A percentile compares a stretch with the other conserved stretches of the same genome.
Conservation (phyloP, 2,888 invertebrate genomes). For the Eledone cirrhosa region DNA sequence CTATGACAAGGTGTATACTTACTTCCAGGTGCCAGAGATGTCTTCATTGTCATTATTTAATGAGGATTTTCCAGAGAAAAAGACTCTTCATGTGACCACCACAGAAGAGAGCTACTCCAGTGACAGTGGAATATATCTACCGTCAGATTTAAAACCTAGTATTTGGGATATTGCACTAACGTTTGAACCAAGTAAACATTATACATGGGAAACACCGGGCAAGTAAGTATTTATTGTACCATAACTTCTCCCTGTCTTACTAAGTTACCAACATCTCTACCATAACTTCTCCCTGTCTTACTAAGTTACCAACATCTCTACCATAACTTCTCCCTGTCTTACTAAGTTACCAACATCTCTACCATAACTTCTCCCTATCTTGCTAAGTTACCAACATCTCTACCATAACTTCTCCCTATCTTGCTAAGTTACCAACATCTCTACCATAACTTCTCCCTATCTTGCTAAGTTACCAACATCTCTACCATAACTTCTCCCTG, state of each 20-base stretch:
- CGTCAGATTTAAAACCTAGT: slow-evolving; percentile 40
- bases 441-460: too few relatives aligned
- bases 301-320: too few relatives aligned
- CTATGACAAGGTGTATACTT: too few relatives aligned
- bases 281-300: too few relatives aligned
- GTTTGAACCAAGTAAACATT: slow-evolving; percentile 46
- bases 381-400: too few relatives aligned
- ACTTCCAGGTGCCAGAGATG: background rate
- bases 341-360: too few relatives aligned
- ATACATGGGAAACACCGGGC: slow-evolving; percentile 60
- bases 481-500: too few relatives aligned
- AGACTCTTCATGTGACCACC: background rate
- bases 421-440: too few relatives aligned
- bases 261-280: background rate
- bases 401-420: too few relatives aligned
- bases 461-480: too few relatives aligned
- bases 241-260: background rate
- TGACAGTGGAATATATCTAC: slow-evolving; percentile 34
- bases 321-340: too few relatives aligned
- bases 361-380: too few relatives aligned
- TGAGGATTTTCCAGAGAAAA: slow-evolving; percentile 35
- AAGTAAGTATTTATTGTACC: slow-evolving; percentile 43
- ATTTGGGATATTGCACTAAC: slow-evolving; percentile 57
- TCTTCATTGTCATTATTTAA: slow-evolving; percentile 30
- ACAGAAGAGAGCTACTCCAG: background rate